Evolutionary conservation across 2,113 vertebrate genomes (phyloP).

Genomic region (Chamaetylas fuelleborni): DNA sequence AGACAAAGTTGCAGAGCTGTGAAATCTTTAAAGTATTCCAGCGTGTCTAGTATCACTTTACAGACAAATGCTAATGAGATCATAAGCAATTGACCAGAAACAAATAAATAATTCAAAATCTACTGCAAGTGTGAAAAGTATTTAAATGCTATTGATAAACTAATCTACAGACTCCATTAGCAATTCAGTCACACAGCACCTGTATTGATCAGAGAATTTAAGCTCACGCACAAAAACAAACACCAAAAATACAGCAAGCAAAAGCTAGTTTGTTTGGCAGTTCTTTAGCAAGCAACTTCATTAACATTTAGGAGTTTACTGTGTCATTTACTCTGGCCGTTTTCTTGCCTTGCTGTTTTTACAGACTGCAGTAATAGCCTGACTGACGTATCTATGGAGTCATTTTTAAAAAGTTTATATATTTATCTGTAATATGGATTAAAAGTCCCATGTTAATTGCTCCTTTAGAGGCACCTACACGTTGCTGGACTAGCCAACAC

Average conservation of each 20-base stretch:
- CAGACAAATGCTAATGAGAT: conserved; percentile 87
- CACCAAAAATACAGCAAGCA: conserved; percentile 21
- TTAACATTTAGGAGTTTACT: conserved; percentile 17
- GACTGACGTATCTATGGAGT: rapidly evolving
- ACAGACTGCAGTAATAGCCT: background rate
- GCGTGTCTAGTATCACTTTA: conserved; percentile 71
- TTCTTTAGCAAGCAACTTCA: conserved; percentile 22
- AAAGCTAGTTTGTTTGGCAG: background rate
- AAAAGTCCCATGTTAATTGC: background rate
- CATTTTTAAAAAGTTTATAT: background rate
- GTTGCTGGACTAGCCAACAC: background rate
- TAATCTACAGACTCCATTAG: conserved; percentile 84
- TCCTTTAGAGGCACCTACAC: background rate
- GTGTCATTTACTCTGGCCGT: background rate
- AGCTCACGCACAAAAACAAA: conserved; percentile 34
- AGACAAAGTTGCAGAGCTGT: background rate
- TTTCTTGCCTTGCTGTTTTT: conserved; percentile 6
- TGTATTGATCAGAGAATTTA: conserved; percentile 75
- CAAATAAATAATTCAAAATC: conserved; percentile 92
- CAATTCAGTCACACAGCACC: conserved; percentile 83
- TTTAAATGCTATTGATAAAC: conserved; percentile 95
- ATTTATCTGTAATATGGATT: background rate
- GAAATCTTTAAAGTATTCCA: conserved; percentile 60
- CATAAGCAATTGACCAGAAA: conserved; percentile 88
- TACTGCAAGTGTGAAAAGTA: conserved; percentile 88